Percentiles rank a stretch among this genome's conserved stretches.
Conservation (phyloP, 2,888 invertebrate genomes). For the Hirtodrosophila histrioides region DNA sequence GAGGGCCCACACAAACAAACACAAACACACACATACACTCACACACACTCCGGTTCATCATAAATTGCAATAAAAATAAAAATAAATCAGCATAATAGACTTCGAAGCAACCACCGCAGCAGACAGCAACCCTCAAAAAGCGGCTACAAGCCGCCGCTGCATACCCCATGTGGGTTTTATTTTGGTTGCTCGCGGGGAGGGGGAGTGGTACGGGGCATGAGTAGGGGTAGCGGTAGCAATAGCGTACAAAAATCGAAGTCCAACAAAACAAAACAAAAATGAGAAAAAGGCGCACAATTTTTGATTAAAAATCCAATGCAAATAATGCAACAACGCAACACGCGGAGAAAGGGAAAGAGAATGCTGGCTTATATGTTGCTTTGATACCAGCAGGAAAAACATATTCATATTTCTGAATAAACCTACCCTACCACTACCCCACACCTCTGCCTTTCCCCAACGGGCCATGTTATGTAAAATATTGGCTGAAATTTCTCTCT, state of each 20-base stretch:
- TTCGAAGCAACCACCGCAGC: constrained; percentile 62
- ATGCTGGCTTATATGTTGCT: neutral
- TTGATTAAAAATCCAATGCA: constrained; percentile 74
- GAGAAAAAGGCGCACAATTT: constrained; percentile 44
- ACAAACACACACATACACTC: constrained; percentile 15
- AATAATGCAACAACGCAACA: constrained; percentile 58
- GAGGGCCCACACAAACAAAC: constrained; percentile 13
- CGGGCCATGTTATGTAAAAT: constrained; percentile 45
- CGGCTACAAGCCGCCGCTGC: constrained; percentile 3
- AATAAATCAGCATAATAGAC: constrained; percentile 80
- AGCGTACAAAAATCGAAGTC: constrained; percentile 24
- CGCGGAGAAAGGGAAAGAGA: neutral
- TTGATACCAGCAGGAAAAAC: constrained; percentile 15
- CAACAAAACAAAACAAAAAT: constrained; percentile 33
- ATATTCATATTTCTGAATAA: constrained; percentile 40
- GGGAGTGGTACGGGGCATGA: too few relatives aligned
- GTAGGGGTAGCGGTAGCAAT: neutral
- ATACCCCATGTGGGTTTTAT: constrained; percentile 21
- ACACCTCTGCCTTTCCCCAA: neutral
- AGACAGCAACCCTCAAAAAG: constrained; percentile 56
- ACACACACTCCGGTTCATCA: constrained; percentile 40
- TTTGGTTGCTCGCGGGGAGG: neutral
- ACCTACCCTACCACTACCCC: neutral
- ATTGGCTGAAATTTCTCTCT: constrained; percentile 44
- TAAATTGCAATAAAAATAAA: constrained; percentile 76